Base-by-base conservation (phyloP, 2,888 invertebrate genomes). In the Sesamia inferens region DNA sequence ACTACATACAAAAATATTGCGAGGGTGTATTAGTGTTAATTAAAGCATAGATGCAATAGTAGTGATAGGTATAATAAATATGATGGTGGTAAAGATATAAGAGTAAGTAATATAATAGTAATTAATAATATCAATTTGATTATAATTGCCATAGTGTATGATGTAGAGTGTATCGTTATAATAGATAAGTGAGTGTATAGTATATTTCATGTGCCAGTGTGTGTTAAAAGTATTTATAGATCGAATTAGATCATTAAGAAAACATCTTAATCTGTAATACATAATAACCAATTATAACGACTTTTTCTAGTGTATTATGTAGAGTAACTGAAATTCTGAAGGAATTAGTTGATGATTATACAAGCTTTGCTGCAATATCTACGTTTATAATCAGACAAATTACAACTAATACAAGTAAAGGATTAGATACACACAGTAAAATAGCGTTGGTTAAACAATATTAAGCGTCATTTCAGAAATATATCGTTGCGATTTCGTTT, bases 361-460 rank as follows among this genome's bases (percentile, higher is more conserved):
- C 85, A 95, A 95, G 95, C 94, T 89, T 90, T 90, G 93, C 94
- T 94, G 94, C 94, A 94, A 94, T 91, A 91, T 93, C 93, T 94
- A 95, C 93, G 91, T 92, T 90, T 89, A 90, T 87, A 90, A 88
- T 89, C 86, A 89, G 85, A 88, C 83, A 87, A 85, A 89, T 88
- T 86, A 90, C 83, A 88, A 87, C 88, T 91, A 90, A 86, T 81
- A 90, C 87, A 86, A 83, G 87, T 89, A 91, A 82, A 84, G 87
- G 89, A 94, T 94, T 95, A 95, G 92, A 78, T 82, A 88, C 94
- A 94, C 95, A 92, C 94, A 89, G 87, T 89, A 90, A 90, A 90
- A 90, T 85, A 86, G 86, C 89, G 85, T 88, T 85, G 86, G 92
- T 93, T 92, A 93, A 88, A 90, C 88, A 87, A 85, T 80, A 86